A percentile compares a stretch with the other conserved stretches of the same genome.
phyloP scores from a whole-genome alignment of 1,140 invertebrate species.

The Drosophila ananassae region DNA sequence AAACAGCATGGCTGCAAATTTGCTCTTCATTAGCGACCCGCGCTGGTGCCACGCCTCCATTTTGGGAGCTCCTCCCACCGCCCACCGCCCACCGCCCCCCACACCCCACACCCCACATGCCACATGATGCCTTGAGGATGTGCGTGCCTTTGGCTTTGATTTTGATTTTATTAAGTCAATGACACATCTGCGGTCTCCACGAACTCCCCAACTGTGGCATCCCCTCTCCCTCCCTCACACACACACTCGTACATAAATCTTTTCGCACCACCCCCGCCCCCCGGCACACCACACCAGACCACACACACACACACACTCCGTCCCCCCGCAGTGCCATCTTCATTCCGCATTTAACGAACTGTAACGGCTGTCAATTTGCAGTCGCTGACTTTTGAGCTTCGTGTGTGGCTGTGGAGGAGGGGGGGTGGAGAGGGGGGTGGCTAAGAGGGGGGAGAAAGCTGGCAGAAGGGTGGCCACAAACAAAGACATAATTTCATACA shows the following conservation, averaged over 20 bases:
- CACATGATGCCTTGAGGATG: conserved; percentile 56
- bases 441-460: background rate
- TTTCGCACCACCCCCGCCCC: background rate
- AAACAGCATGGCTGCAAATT: conserved; percentile 60
- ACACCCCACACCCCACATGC: background rate
- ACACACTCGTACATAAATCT: conserved; percentile 14
- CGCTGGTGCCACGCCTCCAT: conserved; percentile 10
- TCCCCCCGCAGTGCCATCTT: conserved; percentile 18
- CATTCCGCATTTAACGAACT: conserved; percentile 77
- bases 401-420: conserved; percentile 13
- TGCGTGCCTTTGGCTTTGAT: conserved; percentile 81
- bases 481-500: conserved; percentile 65
- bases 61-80: background rate
- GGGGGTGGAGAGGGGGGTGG: background rate
- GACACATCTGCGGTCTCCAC: conserved; percentile 77
- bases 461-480: conserved; percentile 28
- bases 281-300: no score
- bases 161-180: conserved; percentile 83
- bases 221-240: background rate
- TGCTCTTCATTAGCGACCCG: conserved; percentile 73
- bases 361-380: conserved; percentile 82
- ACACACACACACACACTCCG: no score
- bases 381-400: conserved; percentile 78
- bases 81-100: no score
- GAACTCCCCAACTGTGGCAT: conserved; percentile 14